phyloP scores from a whole-genome alignment of 2,113 vertebrate species.

The Austrofundulus limnaeus region DNA sequence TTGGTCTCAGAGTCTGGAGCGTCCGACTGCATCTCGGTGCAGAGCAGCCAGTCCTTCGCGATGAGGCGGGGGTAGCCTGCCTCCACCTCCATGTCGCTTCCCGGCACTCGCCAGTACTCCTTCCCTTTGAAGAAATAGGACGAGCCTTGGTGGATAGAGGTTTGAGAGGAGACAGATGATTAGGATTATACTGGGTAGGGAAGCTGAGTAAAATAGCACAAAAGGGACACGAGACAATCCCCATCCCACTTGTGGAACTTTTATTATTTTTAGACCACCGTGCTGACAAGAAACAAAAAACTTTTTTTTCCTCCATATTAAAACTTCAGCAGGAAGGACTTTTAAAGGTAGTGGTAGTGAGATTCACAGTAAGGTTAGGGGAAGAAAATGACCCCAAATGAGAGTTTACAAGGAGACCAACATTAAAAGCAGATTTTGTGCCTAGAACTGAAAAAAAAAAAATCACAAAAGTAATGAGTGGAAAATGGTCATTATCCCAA shows the following conservation, averaged over 20 bases:
- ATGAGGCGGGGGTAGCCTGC: slow-evolving; percentile 85
- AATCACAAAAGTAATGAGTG: slow-evolving; percentile 29
- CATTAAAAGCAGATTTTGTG: slow-evolving; percentile 10
- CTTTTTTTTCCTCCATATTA: slow-evolving; percentile 15
- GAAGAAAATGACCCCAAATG: slow-evolving; percentile 25
- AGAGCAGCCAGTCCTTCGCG: slow-evolving; percentile 92
- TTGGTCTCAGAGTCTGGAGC: slow-evolving; percentile 72
- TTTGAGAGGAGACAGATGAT: slow-evolving; percentile 1
- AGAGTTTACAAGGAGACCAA: slow-evolving; percentile 16
- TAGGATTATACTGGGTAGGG: not conserved
- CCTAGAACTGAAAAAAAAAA: slow-evolving; percentile 14
- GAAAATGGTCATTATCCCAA: slow-evolving; percentile 38
- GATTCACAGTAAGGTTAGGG: slow-evolving; percentile 1
- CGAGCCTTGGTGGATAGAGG: slow-evolving; percentile 76
- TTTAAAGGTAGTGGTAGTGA: not conserved
- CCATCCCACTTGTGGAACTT: not conserved
- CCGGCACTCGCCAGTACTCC: slow-evolving; percentile 92
- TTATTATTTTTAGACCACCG: slow-evolving; percentile 1
- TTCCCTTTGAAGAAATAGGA: slow-evolving; percentile 95
- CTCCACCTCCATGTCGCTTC: slow-evolving; percentile 86
- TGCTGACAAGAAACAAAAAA: not conserved
- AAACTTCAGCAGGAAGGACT: slow-evolving; percentile 15
- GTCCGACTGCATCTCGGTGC: slow-evolving; percentile 83
- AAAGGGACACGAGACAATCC: not conserved
- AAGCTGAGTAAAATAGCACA: not conserved